Evolutionary conservation across 2,113 vertebrate species (phyloP).

Genomic region (Argyrosomus japonicus): DNA sequence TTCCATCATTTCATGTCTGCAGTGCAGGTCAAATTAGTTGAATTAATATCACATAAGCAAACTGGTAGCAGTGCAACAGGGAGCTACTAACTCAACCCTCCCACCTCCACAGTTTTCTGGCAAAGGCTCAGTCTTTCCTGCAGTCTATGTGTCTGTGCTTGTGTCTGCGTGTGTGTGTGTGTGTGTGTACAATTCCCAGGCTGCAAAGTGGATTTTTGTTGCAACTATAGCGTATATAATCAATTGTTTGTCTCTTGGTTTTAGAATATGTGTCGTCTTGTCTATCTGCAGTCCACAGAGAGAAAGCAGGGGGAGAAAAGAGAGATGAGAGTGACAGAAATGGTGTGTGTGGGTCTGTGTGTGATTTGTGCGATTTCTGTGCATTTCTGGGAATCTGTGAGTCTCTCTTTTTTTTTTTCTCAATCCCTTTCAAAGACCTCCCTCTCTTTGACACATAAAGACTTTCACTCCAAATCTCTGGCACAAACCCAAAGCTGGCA

Average conservation of each 20-base stretch:
- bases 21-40: slow-evolving; percentile 52
- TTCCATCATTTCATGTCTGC: slow-evolving; percentile 40
- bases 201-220: slow-evolving; percentile 51
- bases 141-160: slow-evolving; percentile 5
- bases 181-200: slow-evolving; percentile 13
- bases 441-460: slow-evolving; percentile 53
- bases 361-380: slow-evolving; percentile 15
- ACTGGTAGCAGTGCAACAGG: slow-evolving; percentile 32
- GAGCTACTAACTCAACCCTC: slow-evolving; percentile 23
- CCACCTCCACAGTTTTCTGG: slow-evolving; percentile 42
- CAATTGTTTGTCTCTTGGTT: slow-evolving; percentile 62
- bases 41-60: slow-evolving; percentile 54
- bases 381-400: slow-evolving; percentile 37
- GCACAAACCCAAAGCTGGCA: slow-evolving; percentile 66
- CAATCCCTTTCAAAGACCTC: slow-evolving; percentile 53
- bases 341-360: neutral
- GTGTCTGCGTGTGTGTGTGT: neutral
- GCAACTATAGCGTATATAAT: slow-evolving; percentile 46
- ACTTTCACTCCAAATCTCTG: slow-evolving; percentile 65
- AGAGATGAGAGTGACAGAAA: slow-evolving; percentile 55
- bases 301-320: slow-evolving; percentile 17
- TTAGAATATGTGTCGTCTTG: slow-evolving; percentile 49
- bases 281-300: slow-evolving; percentile 46
- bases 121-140: slow-evolving; percentile 26
- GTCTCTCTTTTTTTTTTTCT: slow-evolving; percentile 17